phyloP scores from a whole-genome alignment of 2,888 invertebrate species.

The Nephrotoma guestfalica region DNA sequence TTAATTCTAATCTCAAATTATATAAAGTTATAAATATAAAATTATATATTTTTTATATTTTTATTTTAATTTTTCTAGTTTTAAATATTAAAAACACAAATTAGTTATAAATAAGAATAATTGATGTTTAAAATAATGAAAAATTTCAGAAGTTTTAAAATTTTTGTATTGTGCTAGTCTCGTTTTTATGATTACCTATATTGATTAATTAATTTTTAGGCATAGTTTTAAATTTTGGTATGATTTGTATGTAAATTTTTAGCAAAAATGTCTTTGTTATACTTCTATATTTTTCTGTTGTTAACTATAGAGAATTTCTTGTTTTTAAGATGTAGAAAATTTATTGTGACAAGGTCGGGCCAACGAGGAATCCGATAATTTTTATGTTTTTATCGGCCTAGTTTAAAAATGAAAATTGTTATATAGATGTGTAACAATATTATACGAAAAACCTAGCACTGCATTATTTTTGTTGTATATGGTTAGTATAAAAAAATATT shows the following conservation, averaged over 20 bases:
- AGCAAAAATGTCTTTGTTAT: not conserved
- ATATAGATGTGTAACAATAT: no score
- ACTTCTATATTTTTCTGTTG: not conserved
- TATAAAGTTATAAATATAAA: not conserved
- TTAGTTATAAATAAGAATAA: not conserved
- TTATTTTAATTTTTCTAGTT: not conserved
- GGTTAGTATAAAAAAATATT: no score
- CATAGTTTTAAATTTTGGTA: not conserved
- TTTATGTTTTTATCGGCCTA: no score
- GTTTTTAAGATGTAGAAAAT: not conserved
- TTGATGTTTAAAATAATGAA: not conserved
- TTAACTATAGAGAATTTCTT: not conserved
- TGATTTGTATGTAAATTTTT: not conserved
- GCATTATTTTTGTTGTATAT: no score
- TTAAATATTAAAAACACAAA: not conserved
- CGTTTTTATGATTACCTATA: not conserved
- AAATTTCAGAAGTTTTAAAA: not conserved
- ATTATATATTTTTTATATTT: not conserved
- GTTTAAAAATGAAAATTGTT: no score
- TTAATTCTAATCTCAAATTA: not conserved
- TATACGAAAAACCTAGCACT: no score
- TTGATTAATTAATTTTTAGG: not conserved
- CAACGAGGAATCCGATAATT: not conserved
- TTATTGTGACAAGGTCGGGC: not conserved
- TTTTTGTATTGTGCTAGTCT: not conserved